These are phyloP conservation scores for Galbula dea DNA, from an alignment of 2,113 vertebrate genomes.

Conservation along the genomic window DNA sequence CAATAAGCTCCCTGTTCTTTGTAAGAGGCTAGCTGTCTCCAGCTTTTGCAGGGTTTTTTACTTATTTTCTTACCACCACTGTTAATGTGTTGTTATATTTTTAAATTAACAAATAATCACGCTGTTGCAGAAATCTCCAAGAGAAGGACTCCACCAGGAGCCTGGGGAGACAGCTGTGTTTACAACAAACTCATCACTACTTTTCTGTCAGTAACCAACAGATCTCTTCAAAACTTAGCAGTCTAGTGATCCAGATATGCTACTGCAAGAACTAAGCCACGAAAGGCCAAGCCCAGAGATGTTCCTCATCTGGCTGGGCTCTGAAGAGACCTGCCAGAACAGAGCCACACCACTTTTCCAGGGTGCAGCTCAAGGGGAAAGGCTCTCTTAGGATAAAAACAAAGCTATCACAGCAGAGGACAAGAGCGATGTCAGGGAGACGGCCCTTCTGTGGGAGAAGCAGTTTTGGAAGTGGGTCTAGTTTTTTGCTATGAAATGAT, in stretches of 20 bases:
- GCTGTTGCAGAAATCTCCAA: background rate
- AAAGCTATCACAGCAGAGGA: background rate
- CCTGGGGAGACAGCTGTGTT: background rate
- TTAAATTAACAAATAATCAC: constrained; percentile 4
- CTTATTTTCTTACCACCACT: background rate
- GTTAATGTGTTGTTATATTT: background rate
- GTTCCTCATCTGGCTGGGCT: background rate
- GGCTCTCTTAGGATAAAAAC: background rate
- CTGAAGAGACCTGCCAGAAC: background rate
- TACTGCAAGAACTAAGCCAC: rapidly evolving
- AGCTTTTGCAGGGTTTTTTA: background rate
- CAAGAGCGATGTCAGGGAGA: background rate
- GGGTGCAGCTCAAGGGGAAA: background rate
- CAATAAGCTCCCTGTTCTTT: background rate
- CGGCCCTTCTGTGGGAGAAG: background rate
- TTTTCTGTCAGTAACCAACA: background rate
- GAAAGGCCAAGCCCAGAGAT: background rate
- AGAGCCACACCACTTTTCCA: background rate
- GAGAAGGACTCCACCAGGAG: background rate
- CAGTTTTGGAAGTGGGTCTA: background rate
- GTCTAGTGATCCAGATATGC: background rate
- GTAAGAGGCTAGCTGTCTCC: background rate
- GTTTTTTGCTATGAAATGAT: background rate
- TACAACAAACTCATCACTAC: background rate
- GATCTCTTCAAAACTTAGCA: background rate